Base-by-base conservation (phyloP, 2,888 invertebrate genomes). In the Apotomis betuletana region DNA sequence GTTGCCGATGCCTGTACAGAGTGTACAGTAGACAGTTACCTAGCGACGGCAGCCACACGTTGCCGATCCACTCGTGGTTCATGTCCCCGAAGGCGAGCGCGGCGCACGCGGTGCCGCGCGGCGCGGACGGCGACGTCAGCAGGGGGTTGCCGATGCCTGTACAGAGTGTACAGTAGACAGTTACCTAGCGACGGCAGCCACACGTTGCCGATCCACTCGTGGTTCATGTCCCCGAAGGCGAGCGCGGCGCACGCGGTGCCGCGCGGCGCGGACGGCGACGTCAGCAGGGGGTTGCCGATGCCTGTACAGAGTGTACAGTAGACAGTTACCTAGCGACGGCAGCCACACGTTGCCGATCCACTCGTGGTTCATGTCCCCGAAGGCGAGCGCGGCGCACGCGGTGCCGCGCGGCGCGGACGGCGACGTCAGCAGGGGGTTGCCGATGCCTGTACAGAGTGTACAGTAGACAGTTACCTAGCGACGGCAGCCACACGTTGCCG, bases 41-140 rank as follows among this genome's bases (percentile, higher is more conserved):
- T 76, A 99, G 94, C 57, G 97, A 96, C 12, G 98, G 98, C 80
- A 99, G 94, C 99, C 99, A 99, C 80, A 97, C 96, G 90, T 99
- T 99, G 75, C 99, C 99, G 85, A 99, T 98, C 99, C 99, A 99
- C 94, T 99, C 99, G 93, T 99, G 99, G 94, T 99, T 99, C 99
- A 99, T 99, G 92, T 99, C 99, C 72, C 99, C 99, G 93, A 99
- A 99, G 77, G 99, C 99, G 84, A 99, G 94, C 75, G 98, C 98
- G 78, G 97, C 97, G 86, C 98, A 96, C 73, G 98, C 98, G 63
- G 99, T 98, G 90, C 98, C n/a, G n/a, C n/a, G n/a, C n/a, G n/a
- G n/a, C n/a, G n/a, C n/a, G n/a, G n/a, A n/a, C n/a, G n/a, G n/a
- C n/a, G n/a, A n/a, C n/a, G n/a, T n/a, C n/a, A n/a, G n/a, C n/a